Conservation (phyloP, 2,797 vertebrate species). For the Meda fulgida region DNA sequence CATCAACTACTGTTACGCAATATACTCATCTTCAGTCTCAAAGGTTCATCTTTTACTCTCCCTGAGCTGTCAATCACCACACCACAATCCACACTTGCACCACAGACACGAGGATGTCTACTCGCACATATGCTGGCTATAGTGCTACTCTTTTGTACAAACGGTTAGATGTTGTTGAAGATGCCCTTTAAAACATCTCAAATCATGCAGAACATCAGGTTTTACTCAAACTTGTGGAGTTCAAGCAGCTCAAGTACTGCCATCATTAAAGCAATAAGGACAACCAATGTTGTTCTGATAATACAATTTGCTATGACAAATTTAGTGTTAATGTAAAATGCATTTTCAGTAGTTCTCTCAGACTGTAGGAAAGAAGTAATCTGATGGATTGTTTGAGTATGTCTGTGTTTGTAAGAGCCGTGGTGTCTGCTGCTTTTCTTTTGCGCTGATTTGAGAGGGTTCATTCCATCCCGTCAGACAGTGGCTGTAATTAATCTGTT, state of each 20-base stretch:
- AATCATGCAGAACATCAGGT: neutral
- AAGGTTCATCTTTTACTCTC: conserved; percentile 29
- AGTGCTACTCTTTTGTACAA: neutral
- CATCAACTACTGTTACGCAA: conserved; percentile 34
- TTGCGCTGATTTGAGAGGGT: conserved; percentile 56
- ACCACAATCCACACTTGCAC: neutral
- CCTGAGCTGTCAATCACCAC: conserved; percentile 16
- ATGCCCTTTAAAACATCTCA: neutral
- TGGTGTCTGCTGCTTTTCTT: conserved; percentile 54
- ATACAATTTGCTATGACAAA: neutral
- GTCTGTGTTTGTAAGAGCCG: conserved; percentile 39
- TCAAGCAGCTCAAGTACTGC: neutral
- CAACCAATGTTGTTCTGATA: neutral
- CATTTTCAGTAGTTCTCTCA: neutral
- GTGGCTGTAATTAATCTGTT: conserved; percentile 57
- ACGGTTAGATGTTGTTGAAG: neutral
- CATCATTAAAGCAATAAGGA: neutral
- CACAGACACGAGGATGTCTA: conserved; percentile 6
- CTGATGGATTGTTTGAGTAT: conserved; percentile 25
- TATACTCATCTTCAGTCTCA: conserved; percentile 32
- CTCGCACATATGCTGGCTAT: neutral
- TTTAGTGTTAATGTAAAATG: neutral
- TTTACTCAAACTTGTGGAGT: neutral
- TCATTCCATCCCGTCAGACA: conserved; percentile 44
- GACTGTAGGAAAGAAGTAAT: conserved; percentile 23